Base-by-base conservation (phyloP, 2,797 vertebrate genomes). In the Varecia variegata region DNA sequence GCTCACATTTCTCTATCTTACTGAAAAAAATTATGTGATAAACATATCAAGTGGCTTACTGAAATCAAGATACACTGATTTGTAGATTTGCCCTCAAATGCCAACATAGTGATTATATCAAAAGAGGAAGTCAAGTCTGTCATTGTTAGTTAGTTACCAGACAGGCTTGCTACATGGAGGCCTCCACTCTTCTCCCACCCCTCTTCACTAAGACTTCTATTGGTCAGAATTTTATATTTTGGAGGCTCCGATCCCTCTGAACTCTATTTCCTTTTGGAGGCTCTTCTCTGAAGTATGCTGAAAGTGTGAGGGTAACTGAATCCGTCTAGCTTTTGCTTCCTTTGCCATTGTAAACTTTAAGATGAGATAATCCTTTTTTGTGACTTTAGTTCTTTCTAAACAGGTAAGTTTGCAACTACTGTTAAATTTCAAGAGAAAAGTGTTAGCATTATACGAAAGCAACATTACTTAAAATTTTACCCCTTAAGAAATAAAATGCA, bases 401-500 rank as follows among this genome's bases (percentile, higher is more conserved):
- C 18, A 97, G 54, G 65, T 60, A 68, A 95, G 65, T 56, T 95
- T 80, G 87, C 4, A 88, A 83, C 9, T 88, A 65, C 32, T 87
- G 38, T 45, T 94, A 77, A 92, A 84, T 58, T 94, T 85, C 88
- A 91, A 88, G n/a, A 96, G 58, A 74, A 91, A 96, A 87, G 70
- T 85, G n/a, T 97, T 85, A 95, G 13, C 32, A 38, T 92, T 96
- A 95, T 76, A 56, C 38, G 70, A 94, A 81, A 93, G 32, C 54
- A 96, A 92, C 11, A 73, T 17, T 74, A 54, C 45, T 96, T 92
- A 84, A 94, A 96, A 91, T 40, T 94, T 92, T 88, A 97, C 93
- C 38, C 25, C 65, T 90, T 88, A 79, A 93, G 40, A 97, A 98
- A 95, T 68, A 40, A 93, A 97, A 94, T 93, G 79, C 50, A 96